phyloP scores from a whole-genome alignment of 2,797 vertebrate species.

The Podarcis siculus region DNA sequence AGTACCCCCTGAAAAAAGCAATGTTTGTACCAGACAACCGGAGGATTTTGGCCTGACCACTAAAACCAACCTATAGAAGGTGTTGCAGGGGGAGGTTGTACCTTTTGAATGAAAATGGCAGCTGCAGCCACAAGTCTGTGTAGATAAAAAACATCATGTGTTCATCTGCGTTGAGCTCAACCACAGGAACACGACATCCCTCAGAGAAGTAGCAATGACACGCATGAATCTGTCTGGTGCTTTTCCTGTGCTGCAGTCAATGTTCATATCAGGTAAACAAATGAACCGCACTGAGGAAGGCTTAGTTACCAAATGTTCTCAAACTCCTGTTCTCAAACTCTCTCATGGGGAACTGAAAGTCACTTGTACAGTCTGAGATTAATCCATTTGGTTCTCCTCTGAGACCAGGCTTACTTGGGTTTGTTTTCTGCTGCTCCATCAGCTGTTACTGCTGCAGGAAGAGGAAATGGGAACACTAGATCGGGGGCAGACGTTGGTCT shows the following conservation, averaged over 20 bases:
- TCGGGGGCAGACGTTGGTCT: not conserved
- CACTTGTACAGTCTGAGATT: not conserved
- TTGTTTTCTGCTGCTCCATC: not conserved
- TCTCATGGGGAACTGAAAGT: not conserved
- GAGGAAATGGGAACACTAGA: no score
- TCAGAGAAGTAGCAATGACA: not conserved
- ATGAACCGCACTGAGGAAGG: constrained; percentile 27
- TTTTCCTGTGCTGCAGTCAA: constrained; percentile 1
- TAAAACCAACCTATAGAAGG: not conserved
- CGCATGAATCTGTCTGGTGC: not conserved
- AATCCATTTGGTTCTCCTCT: not conserved
- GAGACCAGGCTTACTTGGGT: not conserved
- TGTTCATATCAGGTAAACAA: not conserved
- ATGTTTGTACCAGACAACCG: not conserved
- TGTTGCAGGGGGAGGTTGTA: not conserved
- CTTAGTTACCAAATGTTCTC: constrained; percentile 16
- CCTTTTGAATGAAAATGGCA: not conserved
- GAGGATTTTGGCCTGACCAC: not conserved
- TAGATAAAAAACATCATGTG: not conserved
- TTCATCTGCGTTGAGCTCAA: not conserved
- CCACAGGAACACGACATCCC: not conserved
- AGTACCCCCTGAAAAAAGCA: no score
- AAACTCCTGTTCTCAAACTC: not conserved
- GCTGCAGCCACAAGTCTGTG: not conserved
- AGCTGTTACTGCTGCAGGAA: not conserved